phyloP scores from a whole-genome alignment of 2,888 invertebrate species.

The Nymphalis urticae region DNA sequence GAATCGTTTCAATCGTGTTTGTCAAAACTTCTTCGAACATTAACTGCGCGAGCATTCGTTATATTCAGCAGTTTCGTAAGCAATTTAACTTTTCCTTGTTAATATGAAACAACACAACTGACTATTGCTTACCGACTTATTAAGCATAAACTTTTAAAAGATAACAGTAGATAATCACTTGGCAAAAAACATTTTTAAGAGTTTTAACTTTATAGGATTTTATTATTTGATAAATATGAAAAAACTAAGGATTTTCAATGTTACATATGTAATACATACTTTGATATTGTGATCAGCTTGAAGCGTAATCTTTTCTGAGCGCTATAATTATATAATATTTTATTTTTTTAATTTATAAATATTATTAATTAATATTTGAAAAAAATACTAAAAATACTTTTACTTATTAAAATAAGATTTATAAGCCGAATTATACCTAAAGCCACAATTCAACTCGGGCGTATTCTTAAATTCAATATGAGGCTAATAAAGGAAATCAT shows the following conservation, averaged over 20 bases:
- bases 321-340: no score
- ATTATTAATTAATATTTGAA: not conserved
- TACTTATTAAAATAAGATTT: not conserved
- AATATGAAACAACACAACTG: slow-evolving; percentile 19
- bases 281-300: no score
- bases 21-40: slow-evolving; percentile 26
- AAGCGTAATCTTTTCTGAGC: no score
- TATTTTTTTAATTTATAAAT: no score
- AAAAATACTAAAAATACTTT: not conserved
- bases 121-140: slow-evolving; percentile 25
- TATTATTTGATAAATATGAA: no score
- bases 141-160: slow-evolving; percentile 16
- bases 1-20: slow-evolving; percentile 20
- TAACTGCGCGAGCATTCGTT: slow-evolving; percentile 27
- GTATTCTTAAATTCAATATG: slow-evolving; percentile 62
- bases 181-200: not conserved
- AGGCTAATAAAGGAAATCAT: slow-evolving; percentile 74
- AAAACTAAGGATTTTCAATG: no score
- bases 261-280: no score
- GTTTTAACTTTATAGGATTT: no score
- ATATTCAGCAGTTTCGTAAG: slow-evolving; percentile 30
- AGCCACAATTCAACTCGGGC: slow-evolving; percentile 49
- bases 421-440: slow-evolving; percentile 40
- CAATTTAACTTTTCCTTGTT: slow-evolving; percentile 31
- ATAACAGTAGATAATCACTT: slow-evolving; percentile 15